phyloP scores from a whole-genome alignment of 2,113 vertebrate species.

The Paratilapia polleni region DNA sequence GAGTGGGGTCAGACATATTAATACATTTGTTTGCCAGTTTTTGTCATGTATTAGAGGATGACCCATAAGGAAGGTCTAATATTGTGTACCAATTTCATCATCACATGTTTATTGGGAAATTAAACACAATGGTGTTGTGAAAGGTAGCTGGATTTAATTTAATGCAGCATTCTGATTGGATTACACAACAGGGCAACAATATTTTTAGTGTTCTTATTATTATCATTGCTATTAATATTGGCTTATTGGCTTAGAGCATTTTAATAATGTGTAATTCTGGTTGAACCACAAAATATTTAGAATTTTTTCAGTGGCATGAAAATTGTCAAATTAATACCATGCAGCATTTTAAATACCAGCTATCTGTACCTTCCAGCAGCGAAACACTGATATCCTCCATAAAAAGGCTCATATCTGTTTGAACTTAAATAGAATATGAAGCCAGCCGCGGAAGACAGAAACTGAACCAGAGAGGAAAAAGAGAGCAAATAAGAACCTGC shows the following conservation, averaged over 20 bases:
- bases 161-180: slow-evolving; percentile 33
- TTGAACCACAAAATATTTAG: slow-evolving; percentile 24
- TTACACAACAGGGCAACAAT: slow-evolving; percentile 40
- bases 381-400: background rate
- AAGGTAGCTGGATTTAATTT: slow-evolving; percentile 10
- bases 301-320: slow-evolving; percentile 24
- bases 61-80: background rate
- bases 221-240: slow-evolving; percentile 23
- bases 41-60: background rate
- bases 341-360: slow-evolving; percentile 42
- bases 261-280: slow-evolving; percentile 33
- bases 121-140: background rate
- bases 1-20: slow-evolving; percentile 23
- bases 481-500: slow-evolving; percentile 38
- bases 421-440: slow-evolving; percentile 17
- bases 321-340: slow-evolving; percentile 46
- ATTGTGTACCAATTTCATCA: background rate
- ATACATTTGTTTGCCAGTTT: background rate
- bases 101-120: background rate
- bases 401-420: slow-evolving; percentile 23
- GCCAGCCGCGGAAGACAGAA: slow-evolving; percentile 12
- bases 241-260: slow-evolving; percentile 45
- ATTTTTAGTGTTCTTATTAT: slow-evolving; percentile 42
- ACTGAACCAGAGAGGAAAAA: background rate
- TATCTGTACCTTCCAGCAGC: slow-evolving; percentile 24